phyloP scores from a whole-genome alignment of 1,140 invertebrate species.

The Atta texana region DNA sequence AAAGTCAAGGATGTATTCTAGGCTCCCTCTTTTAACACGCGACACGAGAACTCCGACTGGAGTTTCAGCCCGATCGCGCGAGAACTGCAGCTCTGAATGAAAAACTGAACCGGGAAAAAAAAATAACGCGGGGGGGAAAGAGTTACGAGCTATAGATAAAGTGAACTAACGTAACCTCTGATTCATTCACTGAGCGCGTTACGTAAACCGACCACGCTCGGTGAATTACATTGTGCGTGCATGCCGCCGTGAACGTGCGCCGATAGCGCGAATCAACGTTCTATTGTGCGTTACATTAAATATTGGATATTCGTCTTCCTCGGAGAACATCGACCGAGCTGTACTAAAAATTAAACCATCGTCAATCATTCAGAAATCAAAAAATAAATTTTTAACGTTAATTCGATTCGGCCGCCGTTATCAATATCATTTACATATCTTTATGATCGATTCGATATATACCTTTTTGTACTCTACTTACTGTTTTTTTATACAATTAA shows the following conservation, averaged over 20 bases:
- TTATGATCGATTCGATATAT: not conserved
- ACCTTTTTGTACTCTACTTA: not conserved
- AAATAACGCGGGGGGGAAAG: slow-evolving; percentile 56
- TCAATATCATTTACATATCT: slow-evolving; percentile 11
- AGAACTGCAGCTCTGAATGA: slow-evolving; percentile 40
- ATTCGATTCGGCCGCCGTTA: not conserved
- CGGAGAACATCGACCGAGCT: not conserved
- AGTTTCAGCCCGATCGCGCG: slow-evolving; percentile 40
- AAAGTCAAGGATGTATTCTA: slow-evolving; percentile 32
- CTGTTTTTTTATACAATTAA: not conserved
- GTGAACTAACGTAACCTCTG: slow-evolving; percentile 68
- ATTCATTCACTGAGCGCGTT: slow-evolving; percentile 71
- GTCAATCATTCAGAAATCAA: not conserved
- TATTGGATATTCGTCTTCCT: not conserved
- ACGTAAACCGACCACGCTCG: slow-evolving; percentile 58
- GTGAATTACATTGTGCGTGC: slow-evolving; percentile 58
- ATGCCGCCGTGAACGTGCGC: slow-evolving; percentile 36
- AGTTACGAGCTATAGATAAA: slow-evolving; percentile 60
- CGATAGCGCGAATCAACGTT: slow-evolving; percentile 44
- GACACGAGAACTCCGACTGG: slow-evolving; percentile 17
- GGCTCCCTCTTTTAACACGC: not conserved
- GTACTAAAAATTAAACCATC: not conserved
- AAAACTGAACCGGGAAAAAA: slow-evolving; percentile 30
- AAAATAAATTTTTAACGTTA: not conserved
- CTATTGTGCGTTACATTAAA: slow-evolving; percentile 14